Percentiles rank a stretch among this genome's conserved stretches.
Conservation (phyloP, 2,797 vertebrate genomes). For the Macropodus opercularis region DNA sequence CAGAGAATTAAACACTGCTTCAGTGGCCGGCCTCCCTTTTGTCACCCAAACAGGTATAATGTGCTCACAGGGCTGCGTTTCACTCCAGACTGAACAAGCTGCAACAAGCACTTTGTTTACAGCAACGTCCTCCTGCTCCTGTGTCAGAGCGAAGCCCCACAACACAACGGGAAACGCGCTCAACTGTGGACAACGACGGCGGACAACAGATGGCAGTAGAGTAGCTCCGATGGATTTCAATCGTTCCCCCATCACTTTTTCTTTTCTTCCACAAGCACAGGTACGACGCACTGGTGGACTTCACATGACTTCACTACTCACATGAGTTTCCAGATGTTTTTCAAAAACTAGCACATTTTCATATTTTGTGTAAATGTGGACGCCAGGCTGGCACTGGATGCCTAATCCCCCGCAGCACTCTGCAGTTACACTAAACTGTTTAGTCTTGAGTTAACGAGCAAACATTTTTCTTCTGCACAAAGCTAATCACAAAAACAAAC, state of each 20-base stretch:
- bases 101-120: not conserved
- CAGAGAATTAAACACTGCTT: no score
- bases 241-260: not conserved
- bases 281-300: not conserved
- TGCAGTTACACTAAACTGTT: not conserved
- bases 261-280: not conserved
- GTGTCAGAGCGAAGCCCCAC: conserved; percentile 4
- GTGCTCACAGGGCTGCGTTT: no score
- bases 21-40: no score
- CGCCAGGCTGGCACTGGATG: not conserved
- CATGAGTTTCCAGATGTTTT: conserved; percentile 17
- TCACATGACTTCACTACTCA: not conserved
- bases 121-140: conserved; percentile 19
- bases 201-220: conserved; percentile 72
- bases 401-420: not conserved
- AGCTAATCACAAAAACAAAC: not conserved
- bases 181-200: not conserved
- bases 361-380: not conserved
- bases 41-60: no score
- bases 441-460: not conserved
- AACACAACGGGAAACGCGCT: not conserved
- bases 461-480: not conserved
- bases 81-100: not conserved
- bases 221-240: conserved; percentile 42
- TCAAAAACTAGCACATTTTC: conserved; percentile 4